Percentiles rank a stretch among this genome's conserved stretches.
Evolutionary conservation across 2,113 vertebrate genomes (phyloP).

Genomic region (Labeo catla): DNA sequence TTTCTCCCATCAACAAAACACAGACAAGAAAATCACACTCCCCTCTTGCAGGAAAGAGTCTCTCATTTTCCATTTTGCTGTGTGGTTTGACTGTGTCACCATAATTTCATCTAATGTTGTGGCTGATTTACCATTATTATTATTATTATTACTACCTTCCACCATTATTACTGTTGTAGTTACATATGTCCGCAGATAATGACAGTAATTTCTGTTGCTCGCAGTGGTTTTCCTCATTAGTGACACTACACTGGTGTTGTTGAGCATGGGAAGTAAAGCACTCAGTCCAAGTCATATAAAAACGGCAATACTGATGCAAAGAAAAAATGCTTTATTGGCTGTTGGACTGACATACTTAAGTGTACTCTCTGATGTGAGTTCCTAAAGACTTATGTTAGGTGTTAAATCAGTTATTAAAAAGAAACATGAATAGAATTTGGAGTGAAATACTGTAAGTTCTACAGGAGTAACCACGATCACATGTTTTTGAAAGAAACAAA

Average conservation of each 20-base stretch:
- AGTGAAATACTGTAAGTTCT: neutral
- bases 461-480: neutral
- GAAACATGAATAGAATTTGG: neutral
- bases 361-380: neutral
- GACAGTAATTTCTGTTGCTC: constrained; percentile 47
- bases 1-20: constrained; percentile 48
- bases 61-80: constrained; percentile 47
- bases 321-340: neutral
- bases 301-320: neutral
- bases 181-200: constrained; percentile 46
- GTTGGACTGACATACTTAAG: neutral
- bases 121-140: constrained; percentile 41
- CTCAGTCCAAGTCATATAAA: constrained; percentile 1
- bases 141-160: constrained; percentile 36
- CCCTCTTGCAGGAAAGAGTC: constrained; percentile 33
- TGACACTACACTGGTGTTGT: constrained; percentile 13
- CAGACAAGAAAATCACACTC: constrained; percentile 42
- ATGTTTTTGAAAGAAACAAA: neutral
- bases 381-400: neutral
- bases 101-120: constrained; percentile 35
- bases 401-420: neutral
- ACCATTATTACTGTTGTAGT: constrained; percentile 38
- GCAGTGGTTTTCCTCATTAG: constrained; percentile 34
- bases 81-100: constrained; percentile 38
- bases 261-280: neutral